Conservation (phyloP, 2,888 invertebrate genomes). For the Strigamia transsilvanica region DNA sequence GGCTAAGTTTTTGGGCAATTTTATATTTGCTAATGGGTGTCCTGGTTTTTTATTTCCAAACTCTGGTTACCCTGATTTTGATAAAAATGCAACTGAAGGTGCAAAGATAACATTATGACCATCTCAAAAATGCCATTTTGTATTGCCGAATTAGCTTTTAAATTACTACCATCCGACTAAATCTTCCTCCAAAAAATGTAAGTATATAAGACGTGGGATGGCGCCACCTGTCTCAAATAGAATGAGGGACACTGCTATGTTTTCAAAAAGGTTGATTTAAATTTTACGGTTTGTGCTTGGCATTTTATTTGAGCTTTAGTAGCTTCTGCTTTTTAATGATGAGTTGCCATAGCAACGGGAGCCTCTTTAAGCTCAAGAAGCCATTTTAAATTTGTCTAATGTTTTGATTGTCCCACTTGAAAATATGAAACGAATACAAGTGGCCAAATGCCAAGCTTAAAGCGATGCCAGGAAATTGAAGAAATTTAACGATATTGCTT, state of each 20-base stretch:
- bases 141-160: no score
- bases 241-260: neutral
- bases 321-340: neutral
- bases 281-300: neutral
- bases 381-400: constrained; percentile 1
- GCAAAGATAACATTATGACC: no score
- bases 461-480: constrained; percentile 26
- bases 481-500: constrained; percentile 15
- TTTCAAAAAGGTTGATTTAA: neutral
- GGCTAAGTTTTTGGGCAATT: no score
- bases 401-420: constrained; percentile 10
- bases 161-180: no score
- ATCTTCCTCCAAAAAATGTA: no score
- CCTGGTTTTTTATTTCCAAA: no score
- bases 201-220: neutral
- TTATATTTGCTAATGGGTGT: no score
- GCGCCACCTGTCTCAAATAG: neutral
- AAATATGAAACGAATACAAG: constrained; percentile 13
- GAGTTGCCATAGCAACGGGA: neutral
- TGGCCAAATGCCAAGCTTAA: constrained; percentile 18
- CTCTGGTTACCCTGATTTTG: no score
- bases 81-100: no score
- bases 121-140: no score
- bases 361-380: neutral
- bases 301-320: constrained; percentile 14